Conservation (phyloP, 1,140 invertebrate species). For the Aphelinus atriplicis region DNA sequence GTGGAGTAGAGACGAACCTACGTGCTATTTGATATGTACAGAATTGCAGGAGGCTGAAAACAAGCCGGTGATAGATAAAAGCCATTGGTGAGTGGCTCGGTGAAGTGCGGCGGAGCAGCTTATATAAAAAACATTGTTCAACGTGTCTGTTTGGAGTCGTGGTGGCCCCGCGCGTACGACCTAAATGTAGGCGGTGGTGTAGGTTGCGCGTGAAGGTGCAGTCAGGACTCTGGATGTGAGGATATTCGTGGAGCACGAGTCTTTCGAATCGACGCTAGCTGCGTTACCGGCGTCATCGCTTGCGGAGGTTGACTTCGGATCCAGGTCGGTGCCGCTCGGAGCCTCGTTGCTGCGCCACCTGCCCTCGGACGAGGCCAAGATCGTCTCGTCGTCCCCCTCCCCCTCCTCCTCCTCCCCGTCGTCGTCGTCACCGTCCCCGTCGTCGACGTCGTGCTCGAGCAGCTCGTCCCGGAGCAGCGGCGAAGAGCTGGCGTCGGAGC, state of each 20-base stretch:
- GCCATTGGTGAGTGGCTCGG: constrained; percentile 47
- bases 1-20: constrained; percentile 50
- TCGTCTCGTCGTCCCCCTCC: not conserved
- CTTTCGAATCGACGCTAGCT: constrained; percentile 48
- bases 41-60: constrained; percentile 49
- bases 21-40: constrained; percentile 58
- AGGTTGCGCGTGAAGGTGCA: constrained; percentile 60
- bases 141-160: constrained; percentile 38
- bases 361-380: not conserved
- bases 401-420: constrained; percentile 31
- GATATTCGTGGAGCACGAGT: constrained; percentile 56
- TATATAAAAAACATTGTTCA: constrained; percentile 3
- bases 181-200: constrained; percentile 64
- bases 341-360: not conserved
- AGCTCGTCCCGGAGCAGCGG: constrained; percentile 1
- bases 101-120: constrained; percentile 43
- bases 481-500: constrained; percentile 54
- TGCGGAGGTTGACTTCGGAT: too few species aligned
- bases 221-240: constrained; percentile 60
- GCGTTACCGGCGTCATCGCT: constrained; percentile 41
- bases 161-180: constrained; percentile 40
- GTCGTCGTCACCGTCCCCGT: constrained; percentile 4
- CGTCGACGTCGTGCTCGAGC: not conserved
- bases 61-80: constrained; percentile 51
- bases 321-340: not conserved